Conservation (phyloP, 1,140 invertebrate species). For the Rhyacophila brunnea region DNA sequence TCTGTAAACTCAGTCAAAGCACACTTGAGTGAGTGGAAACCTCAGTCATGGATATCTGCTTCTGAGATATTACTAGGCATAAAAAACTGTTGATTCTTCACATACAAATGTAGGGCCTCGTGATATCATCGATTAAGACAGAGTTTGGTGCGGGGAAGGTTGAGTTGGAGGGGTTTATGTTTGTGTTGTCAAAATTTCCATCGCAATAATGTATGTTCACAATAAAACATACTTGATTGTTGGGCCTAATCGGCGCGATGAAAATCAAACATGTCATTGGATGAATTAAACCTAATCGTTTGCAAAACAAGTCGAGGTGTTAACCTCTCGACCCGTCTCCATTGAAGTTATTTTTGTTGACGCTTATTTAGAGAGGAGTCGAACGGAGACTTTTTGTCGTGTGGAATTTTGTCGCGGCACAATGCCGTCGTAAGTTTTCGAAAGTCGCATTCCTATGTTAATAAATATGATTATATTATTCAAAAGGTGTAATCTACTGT, state of each 20-base stretch:
- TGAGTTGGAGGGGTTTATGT: too few species aligned
- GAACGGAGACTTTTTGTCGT: slow-evolving; percentile 5
- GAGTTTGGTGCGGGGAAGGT: too few species aligned
- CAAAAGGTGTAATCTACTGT: slow-evolving; percentile 1
- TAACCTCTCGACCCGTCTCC: not conserved
- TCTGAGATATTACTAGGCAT: too few species aligned
- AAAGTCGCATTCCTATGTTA: slow-evolving; percentile 7
- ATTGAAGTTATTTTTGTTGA: too few species aligned
- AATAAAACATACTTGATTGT: slow-evolving; percentile 21
- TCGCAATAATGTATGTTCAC: not conserved
- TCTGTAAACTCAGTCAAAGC: too few species aligned
- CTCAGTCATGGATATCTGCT: too few species aligned
- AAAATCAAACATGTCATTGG: slow-evolving; percentile 13
- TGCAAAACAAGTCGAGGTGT: not conserved
- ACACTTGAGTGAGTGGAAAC: too few species aligned
- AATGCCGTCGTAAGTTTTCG: not conserved
- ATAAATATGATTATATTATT: not conserved
- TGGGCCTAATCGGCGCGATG: slow-evolving; percentile 1
- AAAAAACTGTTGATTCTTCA: too few species aligned
- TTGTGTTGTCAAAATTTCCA: too few species aligned
- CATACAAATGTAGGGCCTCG: too few species aligned
- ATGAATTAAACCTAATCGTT: slow-evolving; percentile 5
- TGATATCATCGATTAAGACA: too few species aligned
- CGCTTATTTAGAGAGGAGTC: not conserved
- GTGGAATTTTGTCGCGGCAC: not conserved